Evolutionary conservation across 1,140 invertebrate genomes (phyloP).

Genomic region (Meloidogyne chitwoodi): DNA sequence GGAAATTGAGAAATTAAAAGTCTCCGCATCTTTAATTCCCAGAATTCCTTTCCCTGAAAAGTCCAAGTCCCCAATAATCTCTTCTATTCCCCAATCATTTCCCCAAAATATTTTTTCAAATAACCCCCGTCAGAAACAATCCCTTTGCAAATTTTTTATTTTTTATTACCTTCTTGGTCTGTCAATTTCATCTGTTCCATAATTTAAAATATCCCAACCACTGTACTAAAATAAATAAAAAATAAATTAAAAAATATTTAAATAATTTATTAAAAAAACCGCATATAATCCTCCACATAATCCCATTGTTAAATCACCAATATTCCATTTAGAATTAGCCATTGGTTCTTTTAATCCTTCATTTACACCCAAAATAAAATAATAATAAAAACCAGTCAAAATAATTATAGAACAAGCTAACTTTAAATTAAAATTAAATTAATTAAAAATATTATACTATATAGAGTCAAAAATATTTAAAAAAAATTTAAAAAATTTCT

Average conservation of each 20-base stretch:
- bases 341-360: conserved; percentile 45
- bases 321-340: conserved; percentile 23
- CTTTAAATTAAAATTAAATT: background rate
- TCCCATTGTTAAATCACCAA: conserved; percentile 49
- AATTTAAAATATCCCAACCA: conserved; percentile 59
- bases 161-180: conserved; percentile 42
- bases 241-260: background rate
- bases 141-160: too few relatives aligned
- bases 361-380: conserved; percentile 50
- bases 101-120: too few relatives aligned
- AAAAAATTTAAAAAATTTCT: background rate
- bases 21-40: too few relatives aligned
- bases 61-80: too few relatives aligned
- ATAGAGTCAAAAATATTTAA: too few relatives aligned
- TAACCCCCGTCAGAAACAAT: too few relatives aligned
- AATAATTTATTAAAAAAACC: background rate
- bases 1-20: too few relatives aligned
- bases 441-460: too few relatives aligned
- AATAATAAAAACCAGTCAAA: conserved; percentile 56
- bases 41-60: too few relatives aligned
- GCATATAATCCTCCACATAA: conserved; percentile 58
- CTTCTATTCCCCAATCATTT: too few relatives aligned
- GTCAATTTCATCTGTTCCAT: conserved; percentile 52
- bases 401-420: conserved; percentile 54
- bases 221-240: conserved; percentile 30